Evolutionary conservation across 2,797 vertebrate species (phyloP), one percentile per base, ranked within the genome.

Genomic region (Hydrophis major): DNA sequence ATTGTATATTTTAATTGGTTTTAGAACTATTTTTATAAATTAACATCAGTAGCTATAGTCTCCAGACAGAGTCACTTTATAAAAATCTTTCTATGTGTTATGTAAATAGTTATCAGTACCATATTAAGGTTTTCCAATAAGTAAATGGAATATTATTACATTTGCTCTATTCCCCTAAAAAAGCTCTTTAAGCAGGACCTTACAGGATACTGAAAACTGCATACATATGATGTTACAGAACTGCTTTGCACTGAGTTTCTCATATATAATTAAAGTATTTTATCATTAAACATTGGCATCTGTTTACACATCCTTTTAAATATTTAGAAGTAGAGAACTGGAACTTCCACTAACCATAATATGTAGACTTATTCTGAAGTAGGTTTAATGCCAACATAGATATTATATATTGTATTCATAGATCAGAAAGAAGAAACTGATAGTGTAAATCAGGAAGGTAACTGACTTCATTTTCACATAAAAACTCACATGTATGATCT

Each of bases 1-100:
- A 2, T 60, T 86, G n/a, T 61, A 42, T 61, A 53, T 89, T 25
- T 92, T 92, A 90, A 90, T 90, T n/a, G 55, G 8, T 90, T 90
- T 57, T 90, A 57, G 18, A 63, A 25, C 4, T n/a, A 6, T 87
- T 47, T 50, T 83, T 42, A 1, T 89, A 32, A 12, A 25, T 50
- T 55, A 47, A 11, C 16, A 87, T 50, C 47, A 61, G 50, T 37
- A 25, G 27, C 32, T 27, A 2, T 28, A 50, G n/a, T 61, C 18
- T 89, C 27, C 83, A 87, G 28, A 10, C 20, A 92, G 57, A 25
- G 55, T 6, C 20, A 16, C n/a, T 28, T 78, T 83, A 60, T n/a
- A 89, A 78, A 16, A 27, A 37, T 37, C 14, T 74, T 74, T 32
- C 16, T 78, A 42, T 78, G 28, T 69, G 13, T 3, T 92, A 69